Evolutionary conservation across 1,140 invertebrate genomes (phyloP).

Genomic region (Caenorhabditis remanei): DNA sequence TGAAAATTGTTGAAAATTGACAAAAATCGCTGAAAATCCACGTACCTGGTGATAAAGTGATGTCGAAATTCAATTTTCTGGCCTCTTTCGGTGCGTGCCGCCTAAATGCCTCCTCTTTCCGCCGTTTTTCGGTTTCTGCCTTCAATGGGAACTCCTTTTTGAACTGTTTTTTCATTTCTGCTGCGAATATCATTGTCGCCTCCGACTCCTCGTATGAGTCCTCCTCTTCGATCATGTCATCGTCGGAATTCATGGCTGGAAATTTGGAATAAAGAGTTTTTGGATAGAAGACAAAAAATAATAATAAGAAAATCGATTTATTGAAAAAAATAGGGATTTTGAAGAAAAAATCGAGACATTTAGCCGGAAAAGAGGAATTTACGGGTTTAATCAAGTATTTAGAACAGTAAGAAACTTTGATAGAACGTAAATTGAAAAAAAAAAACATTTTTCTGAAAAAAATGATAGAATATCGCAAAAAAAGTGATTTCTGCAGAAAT

Average conservation of each 20-base stretch:
- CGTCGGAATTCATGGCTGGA: slow-evolving; percentile 13
- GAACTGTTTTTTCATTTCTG: slow-evolving; percentile 38
- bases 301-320: too few species aligned
- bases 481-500: too few species aligned
- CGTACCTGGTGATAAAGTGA: slow-evolving; percentile 18
- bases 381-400: too few species aligned
- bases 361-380: too few species aligned
- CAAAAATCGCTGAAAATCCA: neutral
- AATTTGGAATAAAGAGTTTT: neutral
- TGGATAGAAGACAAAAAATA: too few species aligned
- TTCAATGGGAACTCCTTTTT: slow-evolving; percentile 25
- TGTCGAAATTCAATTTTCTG: slow-evolving; percentile 10
- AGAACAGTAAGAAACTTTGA: too few species aligned
- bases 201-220: slow-evolving; percentile 12
- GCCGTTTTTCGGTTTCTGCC: slow-evolving; percentile 23
- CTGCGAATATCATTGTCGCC: slow-evolving; percentile 2
- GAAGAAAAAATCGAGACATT: neutral
- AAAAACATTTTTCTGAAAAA: too few species aligned
- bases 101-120: neutral
- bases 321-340: neutral
- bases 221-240: neutral
- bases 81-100: slow-evolving; percentile 1
- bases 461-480: too few species aligned
- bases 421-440: too few species aligned
- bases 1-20: neutral